Percentiles rank a stretch among this genome's conserved stretches.
phyloP scores from a whole-genome alignment of 1,140 invertebrate species.

The Tetramorium alpestre region DNA sequence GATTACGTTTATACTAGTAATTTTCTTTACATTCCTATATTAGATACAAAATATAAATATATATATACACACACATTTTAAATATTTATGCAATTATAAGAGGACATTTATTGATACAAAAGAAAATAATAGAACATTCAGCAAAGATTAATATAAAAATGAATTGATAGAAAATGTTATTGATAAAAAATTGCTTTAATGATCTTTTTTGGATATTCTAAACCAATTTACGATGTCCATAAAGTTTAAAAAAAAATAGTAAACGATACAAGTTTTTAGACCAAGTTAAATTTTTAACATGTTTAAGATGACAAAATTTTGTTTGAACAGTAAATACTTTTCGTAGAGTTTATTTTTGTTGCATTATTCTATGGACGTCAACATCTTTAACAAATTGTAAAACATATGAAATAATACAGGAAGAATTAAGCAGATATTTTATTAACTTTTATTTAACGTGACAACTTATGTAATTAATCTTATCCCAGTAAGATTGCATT shows the following conservation, averaged over 20 bases:
- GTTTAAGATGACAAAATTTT: background rate
- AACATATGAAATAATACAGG: background rate
- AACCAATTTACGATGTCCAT: background rate
- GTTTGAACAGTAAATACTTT: slow-evolving; percentile 13
- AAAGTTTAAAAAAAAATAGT: background rate
- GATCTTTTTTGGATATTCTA: slow-evolving; percentile 11
- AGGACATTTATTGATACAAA: background rate
- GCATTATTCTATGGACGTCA: background rate
- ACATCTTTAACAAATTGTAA: background rate
- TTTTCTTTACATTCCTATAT: slow-evolving; percentile 4
- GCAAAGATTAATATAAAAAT: background rate
- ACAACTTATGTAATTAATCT: slow-evolving; percentile 6
- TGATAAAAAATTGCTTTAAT: background rate
- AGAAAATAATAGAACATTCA: background rate
- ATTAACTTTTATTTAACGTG: background rate
- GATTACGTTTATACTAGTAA: background rate
- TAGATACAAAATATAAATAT: slow-evolving; percentile 27
- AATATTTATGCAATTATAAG: background rate
- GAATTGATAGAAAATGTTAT: background rate
- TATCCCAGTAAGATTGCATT: slow-evolving; percentile 24
- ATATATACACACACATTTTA: background rate
- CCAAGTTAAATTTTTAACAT: background rate
- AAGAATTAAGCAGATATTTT: background rate
- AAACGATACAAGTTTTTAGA: background rate
- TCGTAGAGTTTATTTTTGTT: slow-evolving; percentile 1